phyloP scores from a whole-genome alignment of 1,140 invertebrate genomes.

The Octopus sinensis region DNA sequence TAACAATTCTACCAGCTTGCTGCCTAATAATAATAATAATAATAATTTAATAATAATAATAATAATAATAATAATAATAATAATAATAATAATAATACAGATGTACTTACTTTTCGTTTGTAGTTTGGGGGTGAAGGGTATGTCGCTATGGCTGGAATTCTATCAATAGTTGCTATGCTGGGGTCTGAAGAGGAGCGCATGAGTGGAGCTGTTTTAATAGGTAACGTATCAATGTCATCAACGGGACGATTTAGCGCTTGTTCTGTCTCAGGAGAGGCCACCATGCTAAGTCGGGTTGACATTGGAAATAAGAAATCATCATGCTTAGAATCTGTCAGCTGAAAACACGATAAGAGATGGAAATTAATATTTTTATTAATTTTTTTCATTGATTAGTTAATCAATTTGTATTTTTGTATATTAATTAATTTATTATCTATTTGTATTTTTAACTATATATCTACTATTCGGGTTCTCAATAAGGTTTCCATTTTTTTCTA shows the following conservation, averaged over 20 bases:
- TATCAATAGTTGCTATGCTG: slow-evolving; percentile 70
- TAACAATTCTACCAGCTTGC: no score
- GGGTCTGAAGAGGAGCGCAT: slow-evolving; percentile 59
- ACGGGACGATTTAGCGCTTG: slow-evolving; percentile 63
- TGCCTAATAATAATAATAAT: no score
- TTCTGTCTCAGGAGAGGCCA: slow-evolving; percentile 92
- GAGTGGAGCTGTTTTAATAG: slow-evolving; percentile 37
- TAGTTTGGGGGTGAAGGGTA: slow-evolving; percentile 66
- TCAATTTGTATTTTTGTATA: no score
- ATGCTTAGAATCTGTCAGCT: slow-evolving; percentile 61
- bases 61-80: no score
- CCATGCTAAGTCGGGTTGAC: slow-evolving; percentile 91
- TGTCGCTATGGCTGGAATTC: slow-evolving; percentile 64
- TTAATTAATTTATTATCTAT: no score
- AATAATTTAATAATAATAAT: no score
- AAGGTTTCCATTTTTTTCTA: no score
- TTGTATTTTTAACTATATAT: no score
- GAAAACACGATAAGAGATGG: slow-evolving; percentile 20
- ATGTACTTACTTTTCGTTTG: slow-evolving; percentile 33
- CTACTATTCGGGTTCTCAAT: no score
- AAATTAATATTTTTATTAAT: not conserved
- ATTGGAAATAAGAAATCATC: slow-evolving; percentile 96
- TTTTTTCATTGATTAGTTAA: no score
- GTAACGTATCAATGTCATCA: slow-evolving; percentile 44
- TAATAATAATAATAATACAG: no score